Conservation (phyloP, 2,113 vertebrate species). For the Rhegmatorhina hoffmannsi region DNA sequence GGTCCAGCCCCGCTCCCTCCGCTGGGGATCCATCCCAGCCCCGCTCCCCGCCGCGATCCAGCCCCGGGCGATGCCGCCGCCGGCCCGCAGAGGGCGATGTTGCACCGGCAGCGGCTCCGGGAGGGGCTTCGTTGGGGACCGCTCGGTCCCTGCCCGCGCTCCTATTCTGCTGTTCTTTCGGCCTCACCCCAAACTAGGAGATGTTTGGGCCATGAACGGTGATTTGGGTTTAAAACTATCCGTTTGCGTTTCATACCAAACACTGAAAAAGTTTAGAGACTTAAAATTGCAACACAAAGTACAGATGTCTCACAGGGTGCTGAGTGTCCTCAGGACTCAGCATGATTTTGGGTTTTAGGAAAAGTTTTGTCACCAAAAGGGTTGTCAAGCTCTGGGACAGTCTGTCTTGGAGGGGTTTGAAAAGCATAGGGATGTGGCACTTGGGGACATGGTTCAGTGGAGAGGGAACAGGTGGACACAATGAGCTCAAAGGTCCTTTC, state of each 20-base stretch:
- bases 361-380: background rate
- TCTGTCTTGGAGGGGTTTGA: background rate
- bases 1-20: accelerated
- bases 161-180: too few relatives aligned
- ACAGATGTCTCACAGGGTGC: accelerated
- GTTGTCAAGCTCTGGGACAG: background rate
- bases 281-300: accelerated
- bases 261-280: accelerated
- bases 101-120: background rate
- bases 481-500: background rate
- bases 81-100: background rate
- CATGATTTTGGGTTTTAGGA: background rate
- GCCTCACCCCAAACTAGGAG: accelerated
- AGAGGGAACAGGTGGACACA: background rate
- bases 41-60: background rate
- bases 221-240: accelerated
- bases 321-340: background rate
- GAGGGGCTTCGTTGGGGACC: too few relatives aligned
- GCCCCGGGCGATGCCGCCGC: background rate
- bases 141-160: too few relatives aligned
- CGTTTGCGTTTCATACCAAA: accelerated
- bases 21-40: too few relatives aligned
- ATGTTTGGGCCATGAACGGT: accelerated
- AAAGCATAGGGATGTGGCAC: accelerated
- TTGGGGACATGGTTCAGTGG: too few relatives aligned